Evolutionary conservation across 2,113 vertebrate species (phyloP).

Genomic region (Ariopsis seemanni): DNA sequence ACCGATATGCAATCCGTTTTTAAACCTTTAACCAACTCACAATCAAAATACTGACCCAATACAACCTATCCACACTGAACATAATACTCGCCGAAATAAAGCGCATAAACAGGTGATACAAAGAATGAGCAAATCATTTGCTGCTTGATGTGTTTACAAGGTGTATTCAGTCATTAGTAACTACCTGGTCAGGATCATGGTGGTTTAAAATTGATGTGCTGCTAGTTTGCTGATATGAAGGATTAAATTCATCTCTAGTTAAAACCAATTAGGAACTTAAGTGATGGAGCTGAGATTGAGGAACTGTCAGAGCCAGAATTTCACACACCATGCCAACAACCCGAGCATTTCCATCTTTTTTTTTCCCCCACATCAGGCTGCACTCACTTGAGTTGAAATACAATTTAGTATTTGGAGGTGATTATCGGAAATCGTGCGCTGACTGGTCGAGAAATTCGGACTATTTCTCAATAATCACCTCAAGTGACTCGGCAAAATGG

Average conservation of each 20-base stretch:
- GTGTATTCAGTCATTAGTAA: neutral
- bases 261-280: neutral
- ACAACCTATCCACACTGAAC: neutral
- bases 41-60: neutral
- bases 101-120: neutral
- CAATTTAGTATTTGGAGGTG: too few species aligned
- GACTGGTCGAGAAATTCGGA: too few species aligned
- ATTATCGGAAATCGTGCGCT: too few species aligned
- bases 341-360: neutral
- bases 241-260: neutral
- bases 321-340: neutral
- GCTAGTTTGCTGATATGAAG: neutral
- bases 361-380: too few species aligned
- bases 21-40: neutral
- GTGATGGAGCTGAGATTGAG: neutral
- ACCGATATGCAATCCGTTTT: neutral
- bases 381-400: neutral
- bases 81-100: neutral
- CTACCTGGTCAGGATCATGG: neutral
- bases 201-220: neutral
- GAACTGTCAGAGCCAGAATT: neutral
- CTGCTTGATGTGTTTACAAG: neutral
- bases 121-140: neutral
- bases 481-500: too few species aligned
- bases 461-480: too few species aligned